phyloP scores from a whole-genome alignment of 1,140 invertebrate species.

The Listronotus bonariensis region DNA sequence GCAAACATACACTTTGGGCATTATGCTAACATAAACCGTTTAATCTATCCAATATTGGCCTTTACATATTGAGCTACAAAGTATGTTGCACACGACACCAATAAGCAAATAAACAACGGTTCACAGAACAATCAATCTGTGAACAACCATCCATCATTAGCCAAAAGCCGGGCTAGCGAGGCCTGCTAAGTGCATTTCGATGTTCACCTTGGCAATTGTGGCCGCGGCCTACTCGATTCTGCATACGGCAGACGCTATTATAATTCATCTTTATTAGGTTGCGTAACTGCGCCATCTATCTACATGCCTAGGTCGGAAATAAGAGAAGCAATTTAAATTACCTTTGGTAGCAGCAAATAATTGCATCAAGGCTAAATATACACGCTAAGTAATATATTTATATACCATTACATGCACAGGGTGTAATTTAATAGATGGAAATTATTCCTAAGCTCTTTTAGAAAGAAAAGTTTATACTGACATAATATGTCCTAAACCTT shows the following conservation, averaged over 20 bases:
- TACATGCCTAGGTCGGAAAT: neutral
- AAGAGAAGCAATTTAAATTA: neutral
- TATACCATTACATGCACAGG: no score
- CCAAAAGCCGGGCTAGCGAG: slow-evolving; percentile 3
- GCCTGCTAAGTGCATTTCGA: slow-evolving; percentile 33
- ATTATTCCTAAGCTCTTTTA: no score
- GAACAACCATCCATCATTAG: slow-evolving; percentile 34
- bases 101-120: slow-evolving; percentile 24
- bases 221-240: slow-evolving; percentile 21
- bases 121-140: slow-evolving; percentile 29
- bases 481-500: no score
- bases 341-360: neutral
- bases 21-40: slow-evolving; percentile 2
- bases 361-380: no score
- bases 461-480: no score
- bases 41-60: slow-evolving; percentile 9
- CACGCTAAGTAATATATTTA: no score
- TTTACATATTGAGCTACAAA: slow-evolving; percentile 14
- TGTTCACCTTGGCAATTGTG: slow-evolving; percentile 32
- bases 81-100: slow-evolving; percentile 27
- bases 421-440: no score
- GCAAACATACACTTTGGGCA: slow-evolving; percentile 2
- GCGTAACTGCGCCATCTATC: slow-evolving; percentile 2
- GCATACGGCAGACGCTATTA: slow-evolving; percentile 30
- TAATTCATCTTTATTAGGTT: slow-evolving; percentile 37